Conservation (phyloP, 2,888 invertebrate genomes). For the Andrena dorsata region DNA sequence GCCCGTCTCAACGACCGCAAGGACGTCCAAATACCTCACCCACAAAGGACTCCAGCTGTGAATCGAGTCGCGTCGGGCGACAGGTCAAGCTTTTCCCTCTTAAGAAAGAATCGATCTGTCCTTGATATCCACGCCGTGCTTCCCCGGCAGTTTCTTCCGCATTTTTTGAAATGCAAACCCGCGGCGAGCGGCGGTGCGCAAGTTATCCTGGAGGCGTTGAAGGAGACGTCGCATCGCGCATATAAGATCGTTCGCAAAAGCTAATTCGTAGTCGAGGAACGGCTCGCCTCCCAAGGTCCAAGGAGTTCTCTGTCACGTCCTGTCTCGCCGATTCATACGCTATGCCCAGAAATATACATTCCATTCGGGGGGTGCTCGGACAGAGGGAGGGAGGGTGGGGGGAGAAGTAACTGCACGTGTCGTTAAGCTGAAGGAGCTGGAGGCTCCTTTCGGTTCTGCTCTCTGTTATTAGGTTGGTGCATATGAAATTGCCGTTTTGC, state of each 20-base stretch:
- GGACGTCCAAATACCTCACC: too few relatives aligned
- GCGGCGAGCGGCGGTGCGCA: constrained; percentile 44
- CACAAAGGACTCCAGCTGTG: too few relatives aligned
- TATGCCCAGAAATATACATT: constrained; percentile 47
- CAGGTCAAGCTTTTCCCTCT: background rate
- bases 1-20: too few relatives aligned
- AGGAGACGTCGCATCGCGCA: constrained; percentile 72
- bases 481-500: too few relatives aligned
- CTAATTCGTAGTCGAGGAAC: constrained; percentile 65
- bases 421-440: constrained; percentile 11
- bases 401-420: constrained; percentile 7
- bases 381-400: background rate
- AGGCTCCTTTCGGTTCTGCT: constrained; percentile 21
- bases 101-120: constrained; percentile 1
- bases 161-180: constrained; percentile 64
- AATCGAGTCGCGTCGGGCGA: too few relatives aligned
- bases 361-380: background rate
- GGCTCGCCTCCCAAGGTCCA: constrained; percentile 62
- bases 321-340: constrained; percentile 38
- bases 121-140: constrained; percentile 43
- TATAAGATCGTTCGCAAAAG: constrained; percentile 62
- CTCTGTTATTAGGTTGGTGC: background rate
- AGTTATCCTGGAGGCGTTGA: constrained; percentile 64
- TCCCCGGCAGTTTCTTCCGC: constrained; percentile 57
- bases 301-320: constrained; percentile 53